phyloP scores from a whole-genome alignment of 2,113 vertebrate genomes.

The Cottus gobio region DNA sequence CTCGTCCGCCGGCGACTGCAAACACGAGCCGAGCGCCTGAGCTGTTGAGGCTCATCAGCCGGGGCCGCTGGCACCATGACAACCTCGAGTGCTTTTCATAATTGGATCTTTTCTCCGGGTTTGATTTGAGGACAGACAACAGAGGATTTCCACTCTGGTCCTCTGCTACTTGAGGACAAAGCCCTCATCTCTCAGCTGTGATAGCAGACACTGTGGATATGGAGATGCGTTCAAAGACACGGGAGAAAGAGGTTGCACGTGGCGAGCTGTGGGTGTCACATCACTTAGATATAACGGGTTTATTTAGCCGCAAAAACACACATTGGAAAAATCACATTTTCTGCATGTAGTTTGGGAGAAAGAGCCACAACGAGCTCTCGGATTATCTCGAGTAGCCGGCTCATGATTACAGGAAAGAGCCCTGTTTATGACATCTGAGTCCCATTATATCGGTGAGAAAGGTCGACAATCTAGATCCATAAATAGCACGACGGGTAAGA shows the following conservation, averaged over 20 bases:
- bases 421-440: no score
- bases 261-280: background rate
- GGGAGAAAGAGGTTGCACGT: background rate
- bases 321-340: no score
- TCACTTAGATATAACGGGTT: no score
- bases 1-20: background rate
- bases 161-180: background rate
- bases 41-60: background rate
- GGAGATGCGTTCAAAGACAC: no score
- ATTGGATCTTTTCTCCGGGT: background rate
- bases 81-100: background rate
- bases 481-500: no score
- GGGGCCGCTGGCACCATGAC: background rate
- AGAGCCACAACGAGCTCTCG: no score
- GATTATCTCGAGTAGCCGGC: no score
- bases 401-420: no score
- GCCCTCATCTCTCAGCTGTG: background rate
- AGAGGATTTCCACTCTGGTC: background rate
- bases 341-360: no score
- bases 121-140: background rate
- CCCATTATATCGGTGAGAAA: no score
- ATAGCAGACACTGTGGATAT: background rate
- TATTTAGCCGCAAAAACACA: no score
- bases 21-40: background rate
- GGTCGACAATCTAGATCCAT: no score